Base-by-base conservation (phyloP, 2,888 invertebrate species). In the Phengaris alcon region DNA sequence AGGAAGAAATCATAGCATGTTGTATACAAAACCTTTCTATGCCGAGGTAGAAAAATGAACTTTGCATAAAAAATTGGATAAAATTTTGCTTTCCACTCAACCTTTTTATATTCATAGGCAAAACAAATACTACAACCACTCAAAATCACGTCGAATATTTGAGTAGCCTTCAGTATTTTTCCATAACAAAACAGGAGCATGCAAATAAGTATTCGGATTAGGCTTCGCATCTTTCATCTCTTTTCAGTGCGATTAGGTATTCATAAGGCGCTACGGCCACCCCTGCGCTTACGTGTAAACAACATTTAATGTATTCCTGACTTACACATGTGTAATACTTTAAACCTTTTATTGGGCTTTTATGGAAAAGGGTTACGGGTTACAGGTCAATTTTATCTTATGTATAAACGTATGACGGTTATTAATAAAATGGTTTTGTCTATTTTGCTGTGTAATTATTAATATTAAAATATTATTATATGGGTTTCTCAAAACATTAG, bases 131-230 rank as follows among this genome's bases (percentile, higher is more conserved):
- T 64, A 64, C 64, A 13, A 64, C 35, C 64, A 64, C 46, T 69
- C 48, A 15, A 72, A 72, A 72, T 72, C 22, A 46, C 72, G 51
- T 55, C 54, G 70, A 77, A 78, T 76, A 68, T 72, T 64, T 73
- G 74, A 76, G 68, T 68, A 70, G 70, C 64, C 55, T 72, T 22
- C 73, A 55, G 54, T 79, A 74, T 77, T 78, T 80, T 81, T 81
- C 81, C 79, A 79, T 79, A 77, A 80, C 81, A 83, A 83, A 85
- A 85, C 80, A 84, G 79, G 84, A 81, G 82, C 85, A 85, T 86
- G 84, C 87, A 88, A 88, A 89, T 88, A 88, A 86, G 88, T 88
- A 84, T 82, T 81, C 83, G 85, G 88, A 89, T 90, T 89, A 89
- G 84, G 85, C 81, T 83, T 85, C 84, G 83, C 85, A 89, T 90